Evolutionary conservation across 2,113 vertebrate species (phyloP), one percentile per base, ranked within the genome.

Genomic region (Murina feae): DNA sequence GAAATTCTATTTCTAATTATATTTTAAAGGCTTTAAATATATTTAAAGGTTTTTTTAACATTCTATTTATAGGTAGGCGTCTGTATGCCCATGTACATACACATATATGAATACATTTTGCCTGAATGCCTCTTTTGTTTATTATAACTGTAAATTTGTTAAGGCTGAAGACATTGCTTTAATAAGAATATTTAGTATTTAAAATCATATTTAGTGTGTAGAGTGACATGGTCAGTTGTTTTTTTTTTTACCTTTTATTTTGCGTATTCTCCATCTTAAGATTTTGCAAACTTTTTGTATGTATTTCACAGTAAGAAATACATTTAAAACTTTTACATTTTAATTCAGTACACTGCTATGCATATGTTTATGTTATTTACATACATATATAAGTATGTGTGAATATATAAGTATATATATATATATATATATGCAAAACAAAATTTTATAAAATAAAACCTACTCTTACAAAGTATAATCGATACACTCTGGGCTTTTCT

Each of bases 1-100:
- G 81, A 90, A 44, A 39, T 93, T 83, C 72, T 94, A 83, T 66
- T 97, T 94, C 84, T 80, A 91, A 51, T 14, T 94, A 79, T 49
- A 79, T 83, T 68, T 14, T 76, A 95, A 90, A 75, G 21, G 16
- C 16, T 94, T 92, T 94, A 94, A 89, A 66, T 80, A 20, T 76
- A 51, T 84, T 95, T 87, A 60, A 83, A 94, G 11, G 9, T 55
- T 55, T 66, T 88, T 94, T 32, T 13, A 23, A 86, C 86, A 35
- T 35, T 2, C 74, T 90, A 58, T 92, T 93, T 93, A 89, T 69
- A 91, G 44, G n/a, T 49, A 58, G 53, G 28, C 58, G 32, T 32
- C 79, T 81, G n/a, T 60, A 58, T 65, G 51, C 16, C 58, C 25
- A 4, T 51, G 21, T 42, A 35, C 17, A 72, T 5, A 49, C 39